Evolutionary conservation across 2,797 vertebrate genomes (phyloP).

Genomic region (Pipistrellus pipistrellus): DNA sequence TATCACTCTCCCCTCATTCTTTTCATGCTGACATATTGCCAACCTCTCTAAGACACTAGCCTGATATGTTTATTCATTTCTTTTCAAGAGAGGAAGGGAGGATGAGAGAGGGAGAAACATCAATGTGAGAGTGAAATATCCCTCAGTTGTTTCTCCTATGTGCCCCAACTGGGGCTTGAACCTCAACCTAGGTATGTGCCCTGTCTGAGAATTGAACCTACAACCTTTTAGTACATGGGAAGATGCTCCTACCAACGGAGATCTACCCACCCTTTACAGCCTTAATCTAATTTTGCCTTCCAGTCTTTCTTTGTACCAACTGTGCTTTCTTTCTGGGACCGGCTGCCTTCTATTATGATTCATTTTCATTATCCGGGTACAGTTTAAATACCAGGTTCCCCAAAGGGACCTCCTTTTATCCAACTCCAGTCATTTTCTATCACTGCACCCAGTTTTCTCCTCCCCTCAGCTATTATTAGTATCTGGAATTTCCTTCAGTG

Average conservation of each 20-base stretch:
- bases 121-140: not conserved
- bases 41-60: not conserved
- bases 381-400: not conserved
- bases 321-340: not conserved
- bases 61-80: not conserved
- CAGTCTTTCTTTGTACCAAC: not conserved
- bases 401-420: not conserved
- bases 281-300: not conserved
- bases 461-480: not conserved
- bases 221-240: not conserved
- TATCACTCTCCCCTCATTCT: not conserved
- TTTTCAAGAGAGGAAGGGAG: not conserved
- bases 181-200: not conserved
- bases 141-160: not conserved
- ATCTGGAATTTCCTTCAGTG: not conserved
- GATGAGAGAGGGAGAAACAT: not conserved
- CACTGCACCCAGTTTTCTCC: not conserved
- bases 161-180: not conserved
- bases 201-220: not conserved
- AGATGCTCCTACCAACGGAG: not conserved
- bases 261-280: not conserved
- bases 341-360: not conserved
- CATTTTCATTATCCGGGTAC: not conserved
- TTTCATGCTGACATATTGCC: not conserved
- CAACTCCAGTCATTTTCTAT: not conserved